These are phyloP conservation scores for Sepioteuthis lessoniana DNA, from an alignment of 2,888 invertebrate genomes.

Conservation along the genomic window DNA sequence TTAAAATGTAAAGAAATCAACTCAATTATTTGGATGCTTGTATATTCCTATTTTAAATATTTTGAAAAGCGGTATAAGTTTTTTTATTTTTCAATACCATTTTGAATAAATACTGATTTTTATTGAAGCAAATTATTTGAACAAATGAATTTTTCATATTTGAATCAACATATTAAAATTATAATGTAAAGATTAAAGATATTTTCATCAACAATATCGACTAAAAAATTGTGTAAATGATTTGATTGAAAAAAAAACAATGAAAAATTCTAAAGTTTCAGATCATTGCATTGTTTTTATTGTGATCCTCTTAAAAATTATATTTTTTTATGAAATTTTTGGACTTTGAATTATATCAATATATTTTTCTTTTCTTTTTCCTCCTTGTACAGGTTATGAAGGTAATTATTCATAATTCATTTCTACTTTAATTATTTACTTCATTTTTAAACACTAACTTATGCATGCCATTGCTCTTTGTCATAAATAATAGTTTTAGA, in stretches of 20 bases:
- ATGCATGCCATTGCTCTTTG: background rate
- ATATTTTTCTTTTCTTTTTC: background rate
- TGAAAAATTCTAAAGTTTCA: background rate
- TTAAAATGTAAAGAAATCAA: too few relatives aligned
- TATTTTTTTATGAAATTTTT: background rate
- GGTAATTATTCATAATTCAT: background rate
- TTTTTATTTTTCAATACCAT: too few relatives aligned
- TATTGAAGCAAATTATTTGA: background rate
- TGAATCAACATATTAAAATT: background rate
- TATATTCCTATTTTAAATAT: too few relatives aligned
- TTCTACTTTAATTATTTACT: background rate
- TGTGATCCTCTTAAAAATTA: too few relatives aligned
- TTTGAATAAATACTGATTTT: too few relatives aligned
- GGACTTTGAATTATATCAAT: background rate
- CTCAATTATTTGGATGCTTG: too few relatives aligned
- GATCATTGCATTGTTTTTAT: too few relatives aligned
- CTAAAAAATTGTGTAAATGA: background rate
- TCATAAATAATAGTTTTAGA: background rate
- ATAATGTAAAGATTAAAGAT: too few relatives aligned
- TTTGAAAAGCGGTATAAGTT: too few relatives aligned
- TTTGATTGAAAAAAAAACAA: background rate
- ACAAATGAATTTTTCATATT: background rate
- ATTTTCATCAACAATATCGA: background rate
- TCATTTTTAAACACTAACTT: background rate
- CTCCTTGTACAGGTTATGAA: background rate